Evolutionary conservation across 2,888 invertebrate species (phyloP), one percentile per base, ranked within the genome.

Genomic region (Pseudococcus jackbeardsleyi): DNA sequence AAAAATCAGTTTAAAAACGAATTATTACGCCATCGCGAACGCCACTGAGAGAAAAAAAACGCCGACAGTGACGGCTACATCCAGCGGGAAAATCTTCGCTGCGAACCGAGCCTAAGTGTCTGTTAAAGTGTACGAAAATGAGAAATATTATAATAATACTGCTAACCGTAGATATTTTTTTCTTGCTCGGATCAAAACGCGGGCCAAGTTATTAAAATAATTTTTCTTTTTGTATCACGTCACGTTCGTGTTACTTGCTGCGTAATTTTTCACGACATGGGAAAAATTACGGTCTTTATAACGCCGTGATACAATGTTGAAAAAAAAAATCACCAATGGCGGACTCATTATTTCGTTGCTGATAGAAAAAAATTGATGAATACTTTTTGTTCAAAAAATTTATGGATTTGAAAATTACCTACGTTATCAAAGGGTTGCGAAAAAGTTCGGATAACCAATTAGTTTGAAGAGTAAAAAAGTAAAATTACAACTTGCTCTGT

Each of bases 1-100:
- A 72, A 72, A 72, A 33, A 72, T 72, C 72, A 72, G 5, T 72
- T 72, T 72, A 72, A 72, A 72, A 33, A 72, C 72, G 17, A 72
- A 72, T 72, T 72, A 72, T 72, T 72, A 33, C 33, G 72, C n/a
- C 26, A 19, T 64, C 19, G 9, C 22, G 19, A 64, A 19, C 59
- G 59, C n/a, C 26, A 33, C 26, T 33, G 26, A 33, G 26, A 33
- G 3, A 33, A 59, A 59, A 59, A 59, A n/a, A 59, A n/a, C 6
- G 7, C 19, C 9, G 64, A 64, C 64, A 64, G 19, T 3, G 64
- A 64, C 64, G 22, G 19, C 9, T 64, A 64, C 9, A 4, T 59
- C 12, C 22, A 22, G 64, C 22, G 22, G 64, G 8, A 64, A 22
- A 64, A 64, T 64, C 64, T 11, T 64, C 64, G 19, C 64, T 19